Base-by-base conservation (phyloP, 2,113 vertebrate species). In the Psophia crepitans region DNA sequence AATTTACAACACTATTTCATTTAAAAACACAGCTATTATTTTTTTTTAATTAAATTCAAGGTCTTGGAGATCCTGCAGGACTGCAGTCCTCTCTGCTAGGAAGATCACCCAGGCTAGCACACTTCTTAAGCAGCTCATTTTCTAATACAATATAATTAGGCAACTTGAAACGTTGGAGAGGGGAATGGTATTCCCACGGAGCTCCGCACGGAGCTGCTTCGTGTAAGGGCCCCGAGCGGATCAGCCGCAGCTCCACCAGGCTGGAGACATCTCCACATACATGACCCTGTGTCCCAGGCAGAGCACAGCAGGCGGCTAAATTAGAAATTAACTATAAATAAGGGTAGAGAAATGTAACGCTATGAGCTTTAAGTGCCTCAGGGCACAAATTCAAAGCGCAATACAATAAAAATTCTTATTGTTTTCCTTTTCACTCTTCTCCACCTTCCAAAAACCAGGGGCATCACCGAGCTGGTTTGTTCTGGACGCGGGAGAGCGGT, bases 181-280 rank as follows among this genome's bases (percentile, higher is more conserved):
- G 73, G n/a, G 48, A 54, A 37, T 5, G 21, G 14, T 21, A 1
- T 51, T 53, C 8, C 44, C 65, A 20, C 27, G 5, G 5, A 9
- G 33, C 10, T n/a, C 27, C 6, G 16, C 28, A 5, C 4, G 3
- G n/a, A 57, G 70, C 68, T 12, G 43, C 12, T 53, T 77, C 56
- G 48, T 14, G 1, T 8, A 30, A 64, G 44, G 10, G 54, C 53
- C 35, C 30, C 30, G 2, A 71, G 27, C 23, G 63, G 71, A 39
- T 51, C 46, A 7, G 5, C 54, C 20, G 48, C 49, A 3, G 60
- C 65, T 91, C 39, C 13, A 19, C 44, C 61, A 2, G 11, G 6
- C 39, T 9, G 4, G 28, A 12, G 39, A 6, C 56, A 17, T 33
- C 49, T 23, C 76, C 61, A 2, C 1, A 0, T 5, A 12, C 24